Conservation (phyloP, 2,113 vertebrate genomes). For the Upupa epops region DNA sequence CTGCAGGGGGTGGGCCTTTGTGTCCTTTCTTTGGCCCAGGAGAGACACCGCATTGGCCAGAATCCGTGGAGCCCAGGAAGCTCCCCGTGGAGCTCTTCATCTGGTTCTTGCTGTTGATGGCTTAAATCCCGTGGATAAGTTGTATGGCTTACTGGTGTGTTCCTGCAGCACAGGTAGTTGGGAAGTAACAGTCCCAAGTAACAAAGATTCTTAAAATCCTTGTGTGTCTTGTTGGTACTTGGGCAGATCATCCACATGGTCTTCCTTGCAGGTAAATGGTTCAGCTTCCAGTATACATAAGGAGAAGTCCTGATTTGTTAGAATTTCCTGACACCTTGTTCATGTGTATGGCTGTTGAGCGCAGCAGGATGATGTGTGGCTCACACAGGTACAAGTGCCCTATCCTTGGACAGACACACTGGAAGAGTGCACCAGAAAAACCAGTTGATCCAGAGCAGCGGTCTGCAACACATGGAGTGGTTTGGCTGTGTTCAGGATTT, state of each 20-base stretch:
- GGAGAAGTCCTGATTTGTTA: neutral
- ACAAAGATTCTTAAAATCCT: neutral
- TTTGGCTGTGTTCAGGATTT: neutral
- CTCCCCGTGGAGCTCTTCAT: neutral
- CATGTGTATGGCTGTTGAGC: neutral
- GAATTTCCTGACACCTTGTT: neutral
- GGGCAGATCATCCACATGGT: neutral
- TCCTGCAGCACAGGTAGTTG: neutral
- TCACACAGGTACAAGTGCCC: neutral
- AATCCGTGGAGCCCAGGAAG: neutral
- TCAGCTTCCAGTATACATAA: neutral
- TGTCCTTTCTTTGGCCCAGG: neutral
- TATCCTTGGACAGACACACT: too few relatives aligned
- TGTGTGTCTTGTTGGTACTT: neutral
- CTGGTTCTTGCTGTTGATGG: neutral
- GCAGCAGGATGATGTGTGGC: neutral
- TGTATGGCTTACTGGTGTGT: neutral
- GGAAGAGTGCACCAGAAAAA: neutral
- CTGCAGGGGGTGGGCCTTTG: neutral
- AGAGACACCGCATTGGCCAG: too few relatives aligned
- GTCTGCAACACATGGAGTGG: neutral
- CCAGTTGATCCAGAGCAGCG: neutral
- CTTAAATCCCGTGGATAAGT: neutral
- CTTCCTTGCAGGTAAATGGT: neutral
- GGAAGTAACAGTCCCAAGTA: neutral